Evolutionary conservation across 1,140 invertebrate species (phyloP).

Genomic region (Drosophila sucinea): DNA sequence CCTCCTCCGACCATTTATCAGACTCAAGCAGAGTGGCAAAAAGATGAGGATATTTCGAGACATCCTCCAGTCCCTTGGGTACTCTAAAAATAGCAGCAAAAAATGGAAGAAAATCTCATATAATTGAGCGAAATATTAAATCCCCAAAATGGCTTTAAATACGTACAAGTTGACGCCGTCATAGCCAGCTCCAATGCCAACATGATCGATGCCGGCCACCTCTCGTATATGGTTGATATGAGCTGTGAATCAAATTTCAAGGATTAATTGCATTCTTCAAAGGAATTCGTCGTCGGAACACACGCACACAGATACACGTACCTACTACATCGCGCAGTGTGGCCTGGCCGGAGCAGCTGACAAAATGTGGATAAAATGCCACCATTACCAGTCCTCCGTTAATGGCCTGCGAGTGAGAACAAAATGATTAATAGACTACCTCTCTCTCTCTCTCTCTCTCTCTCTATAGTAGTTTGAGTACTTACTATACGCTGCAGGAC

Average conservation of each 20-base stretch:
- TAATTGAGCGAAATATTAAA: conserved; percentile 18
- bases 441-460: background rate
- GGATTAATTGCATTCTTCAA: conserved; percentile 24
- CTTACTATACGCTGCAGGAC: conserved; percentile 91
- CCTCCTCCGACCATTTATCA: conserved; percentile 88
- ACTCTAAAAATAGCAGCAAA: conserved; percentile 84
- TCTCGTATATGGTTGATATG: conserved; percentile 94
- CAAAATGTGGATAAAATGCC: conserved; percentile 93
- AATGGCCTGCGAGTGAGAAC: conserved; percentile 82
- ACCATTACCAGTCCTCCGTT: conserved; percentile 95
- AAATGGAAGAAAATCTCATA: conserved; percentile 30
- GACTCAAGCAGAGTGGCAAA: conserved; percentile 87
- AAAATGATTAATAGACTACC: conserved; percentile 32
- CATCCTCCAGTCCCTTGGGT: conserved; percentile 91
- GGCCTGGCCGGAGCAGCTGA: conserved; percentile 91
- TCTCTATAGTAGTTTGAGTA: conserved; percentile 42
- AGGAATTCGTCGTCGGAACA: background rate
- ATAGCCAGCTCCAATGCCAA: conserved; percentile 92
- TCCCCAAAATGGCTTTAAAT: conserved; percentile 1
- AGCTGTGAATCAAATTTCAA: conserved; percentile 85
- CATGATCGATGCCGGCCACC: conserved; percentile 92
- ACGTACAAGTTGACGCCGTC: conserved; percentile 93
- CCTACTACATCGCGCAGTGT: conserved; percentile 90
- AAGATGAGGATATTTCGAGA: conserved; percentile 91
- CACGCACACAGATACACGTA: conserved; percentile 83